These are phyloP conservation scores for Drosophila yakuba DNA, from an alignment of 1,140 invertebrate species.

Conservation along the genomic window DNA sequence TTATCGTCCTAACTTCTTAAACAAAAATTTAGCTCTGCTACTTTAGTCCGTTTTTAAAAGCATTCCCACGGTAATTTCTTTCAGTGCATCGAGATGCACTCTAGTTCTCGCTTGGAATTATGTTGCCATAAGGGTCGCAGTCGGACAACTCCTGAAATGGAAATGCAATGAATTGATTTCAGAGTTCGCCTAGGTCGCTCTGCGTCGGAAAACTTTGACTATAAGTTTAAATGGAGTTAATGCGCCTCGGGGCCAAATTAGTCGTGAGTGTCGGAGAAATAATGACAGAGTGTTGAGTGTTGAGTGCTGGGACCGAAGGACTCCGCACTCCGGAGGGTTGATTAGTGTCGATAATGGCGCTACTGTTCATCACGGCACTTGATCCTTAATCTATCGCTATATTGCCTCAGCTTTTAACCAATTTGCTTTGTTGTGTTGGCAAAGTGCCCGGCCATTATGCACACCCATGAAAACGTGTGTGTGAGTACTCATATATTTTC, in stretches of 20 bases:
- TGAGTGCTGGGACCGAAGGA: neutral
- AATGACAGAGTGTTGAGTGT: constrained; percentile 52
- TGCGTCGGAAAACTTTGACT: constrained; percentile 41
- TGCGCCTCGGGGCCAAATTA: constrained; percentile 55
- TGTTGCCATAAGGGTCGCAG: constrained; percentile 48
- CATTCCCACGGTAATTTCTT: neutral
- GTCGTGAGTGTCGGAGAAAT: constrained; percentile 42
- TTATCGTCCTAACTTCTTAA: too few species aligned
- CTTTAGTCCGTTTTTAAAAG: neutral
- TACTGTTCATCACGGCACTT: constrained; percentile 8
- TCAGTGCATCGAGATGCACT: constrained; percentile 24
- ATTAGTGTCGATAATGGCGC: constrained; percentile 32
- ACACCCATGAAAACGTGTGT: constrained; percentile 12
- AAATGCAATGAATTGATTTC: constrained; percentile 60
- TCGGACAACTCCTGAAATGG: constrained; percentile 41
- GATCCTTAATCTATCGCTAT: constrained; percentile 48
- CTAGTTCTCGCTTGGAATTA: constrained; percentile 26
- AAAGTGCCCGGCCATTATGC: constrained; percentile 48
- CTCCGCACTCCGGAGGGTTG: constrained; percentile 10
- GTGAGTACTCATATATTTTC: constrained; percentile 48
- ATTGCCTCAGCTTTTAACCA: constrained; percentile 53
- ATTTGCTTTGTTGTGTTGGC: constrained; percentile 55
- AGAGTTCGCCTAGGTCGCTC: constrained; percentile 28
- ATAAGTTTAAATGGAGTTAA: constrained; percentile 60
- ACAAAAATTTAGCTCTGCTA: neutral